These are phyloP conservation scores for Heterotis niloticus DNA, from an alignment of 2,113 vertebrate genomes.

Conservation along the genomic window DNA sequence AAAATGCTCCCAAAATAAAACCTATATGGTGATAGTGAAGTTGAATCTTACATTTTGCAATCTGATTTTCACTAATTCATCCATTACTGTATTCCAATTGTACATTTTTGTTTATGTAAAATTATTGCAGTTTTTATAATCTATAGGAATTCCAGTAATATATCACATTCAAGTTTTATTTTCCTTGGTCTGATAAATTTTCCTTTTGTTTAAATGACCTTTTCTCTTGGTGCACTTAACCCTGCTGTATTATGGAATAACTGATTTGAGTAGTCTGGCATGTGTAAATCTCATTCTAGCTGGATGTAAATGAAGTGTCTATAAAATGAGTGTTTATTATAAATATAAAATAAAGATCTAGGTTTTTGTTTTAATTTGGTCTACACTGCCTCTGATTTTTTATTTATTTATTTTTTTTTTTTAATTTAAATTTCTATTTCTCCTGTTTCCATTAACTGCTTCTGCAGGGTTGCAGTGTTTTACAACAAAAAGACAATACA, in stretches of 20 bases:
- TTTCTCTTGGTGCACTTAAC: not conserved
- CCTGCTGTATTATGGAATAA: not conserved
- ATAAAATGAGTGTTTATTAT: not conserved
- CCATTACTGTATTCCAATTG: not conserved
- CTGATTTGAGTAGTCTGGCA: not conserved
- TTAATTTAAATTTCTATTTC: too few relatives aligned
- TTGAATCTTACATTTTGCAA: not conserved
- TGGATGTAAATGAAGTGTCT: not conserved
- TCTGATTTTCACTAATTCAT: not conserved
- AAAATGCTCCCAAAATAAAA: constrained; percentile 4
- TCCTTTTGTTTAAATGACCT: not conserved
- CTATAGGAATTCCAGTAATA: not conserved
- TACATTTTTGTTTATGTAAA: not conserved
- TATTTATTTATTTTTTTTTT: too few relatives aligned
- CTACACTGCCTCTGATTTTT: too few relatives aligned
- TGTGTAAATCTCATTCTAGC: not conserved
- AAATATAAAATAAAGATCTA: not conserved
- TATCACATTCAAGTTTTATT: not conserved
- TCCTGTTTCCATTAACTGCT: too few relatives aligned
- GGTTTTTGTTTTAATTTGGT: too few relatives aligned
- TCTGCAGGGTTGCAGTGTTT: too few relatives aligned
- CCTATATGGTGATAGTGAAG: not conserved
- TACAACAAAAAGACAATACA: too few relatives aligned
- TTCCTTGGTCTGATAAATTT: not conserved
- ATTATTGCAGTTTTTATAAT: not conserved